Evolutionary conservation across 2,113 vertebrate genomes (phyloP), one percentile per base, ranked within the genome.

Genomic region (Australoheros scitulus): DNA sequence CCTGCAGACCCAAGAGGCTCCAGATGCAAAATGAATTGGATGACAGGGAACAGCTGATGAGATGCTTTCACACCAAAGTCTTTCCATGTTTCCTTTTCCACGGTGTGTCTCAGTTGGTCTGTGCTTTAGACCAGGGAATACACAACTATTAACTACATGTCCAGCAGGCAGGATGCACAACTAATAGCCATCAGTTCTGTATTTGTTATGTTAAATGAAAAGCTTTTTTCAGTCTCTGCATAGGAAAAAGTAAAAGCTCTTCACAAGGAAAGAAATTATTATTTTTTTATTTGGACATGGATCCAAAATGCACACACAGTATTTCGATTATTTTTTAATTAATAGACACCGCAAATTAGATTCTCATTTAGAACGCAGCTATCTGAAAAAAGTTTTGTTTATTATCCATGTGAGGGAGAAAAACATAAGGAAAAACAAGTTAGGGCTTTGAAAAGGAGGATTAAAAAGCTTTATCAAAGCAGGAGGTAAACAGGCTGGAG

Each of bases 31-130:
- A 95, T 83, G 90, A 92, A 83, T 89, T 61, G 79, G 90, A 90
- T 94, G 95, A 93, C 93, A 90, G 84, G 61, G 80, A 92, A 90
- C 83, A 90, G 89, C 81, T 90, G 89, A 92, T 81, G 76, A 88
- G 88, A 92, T 74, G 77, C 55, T 90, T 83, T 56, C 61, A 87
- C 82, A 80, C 88, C 90, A 93, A 94, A 94, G 93, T 91, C 80
- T 95, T 93, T 93, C 83, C 86, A 81, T 94, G 94, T 90, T 94
- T 89, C 6, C 24, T 70, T 89, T 57, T 75, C 61, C 58, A 87
- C 55, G 61, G 29, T 70, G 68, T 82, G 79, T 72, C 81, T 89
- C 32, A 41, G 17, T 64, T 77, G 68, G 70, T 34, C 76, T 77
- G 22, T 55, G 58, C 43, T 63, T 84, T 88, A 47, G 34, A 65